A percentile compares a stretch with the other conserved stretches of the same genome.
Evolutionary conservation across 2,113 vertebrate species (phyloP).

Genomic region (Delphinapterus leucas): DNA sequence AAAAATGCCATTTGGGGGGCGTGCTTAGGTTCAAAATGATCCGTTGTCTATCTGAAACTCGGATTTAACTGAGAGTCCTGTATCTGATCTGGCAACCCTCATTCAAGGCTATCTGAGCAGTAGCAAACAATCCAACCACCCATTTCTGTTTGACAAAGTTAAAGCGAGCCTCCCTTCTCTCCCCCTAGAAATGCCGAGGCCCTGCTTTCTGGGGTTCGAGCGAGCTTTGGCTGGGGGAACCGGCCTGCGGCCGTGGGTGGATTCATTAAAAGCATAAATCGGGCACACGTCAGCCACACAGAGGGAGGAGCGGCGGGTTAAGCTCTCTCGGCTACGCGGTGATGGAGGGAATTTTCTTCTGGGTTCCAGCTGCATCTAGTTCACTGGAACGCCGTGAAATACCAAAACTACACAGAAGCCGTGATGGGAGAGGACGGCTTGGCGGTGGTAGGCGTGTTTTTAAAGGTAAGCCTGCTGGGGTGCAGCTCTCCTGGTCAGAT

Average conservation of each 20-base stretch:
- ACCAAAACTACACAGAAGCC: constrained; percentile 90
- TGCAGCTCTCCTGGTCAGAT: rapidly evolving
- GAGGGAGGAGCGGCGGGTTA: rapidly evolving
- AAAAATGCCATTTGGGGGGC: not conserved
- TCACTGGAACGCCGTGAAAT: constrained; percentile 94
- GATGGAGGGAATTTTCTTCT: not conserved
- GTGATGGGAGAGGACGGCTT: constrained; percentile 90
- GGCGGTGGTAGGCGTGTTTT: constrained; percentile 93
- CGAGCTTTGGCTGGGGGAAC: not conserved
- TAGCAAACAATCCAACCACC: no score
- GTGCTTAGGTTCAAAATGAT: rapidly evolving
- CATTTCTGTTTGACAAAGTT: not conserved
- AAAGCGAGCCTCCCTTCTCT: not conserved
- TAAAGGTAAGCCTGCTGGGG: constrained; percentile 86
- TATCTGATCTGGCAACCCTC: not conserved
- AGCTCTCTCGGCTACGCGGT: not conserved
- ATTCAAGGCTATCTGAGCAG: not conserved
- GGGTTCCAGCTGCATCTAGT: constrained; percentile 92
- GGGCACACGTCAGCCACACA: rapidly evolving
- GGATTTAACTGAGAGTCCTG: not conserved
- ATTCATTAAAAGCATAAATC: rapidly evolving
- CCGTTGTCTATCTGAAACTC: not conserved
- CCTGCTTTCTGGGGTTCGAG: rapidly evolving
- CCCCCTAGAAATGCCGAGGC: rapidly evolving
- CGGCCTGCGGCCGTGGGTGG: rapidly evolving